Evolutionary conservation across 2,888 invertebrate genomes (phyloP).

Genomic region (Ramazzottius varieornatus): DNA sequence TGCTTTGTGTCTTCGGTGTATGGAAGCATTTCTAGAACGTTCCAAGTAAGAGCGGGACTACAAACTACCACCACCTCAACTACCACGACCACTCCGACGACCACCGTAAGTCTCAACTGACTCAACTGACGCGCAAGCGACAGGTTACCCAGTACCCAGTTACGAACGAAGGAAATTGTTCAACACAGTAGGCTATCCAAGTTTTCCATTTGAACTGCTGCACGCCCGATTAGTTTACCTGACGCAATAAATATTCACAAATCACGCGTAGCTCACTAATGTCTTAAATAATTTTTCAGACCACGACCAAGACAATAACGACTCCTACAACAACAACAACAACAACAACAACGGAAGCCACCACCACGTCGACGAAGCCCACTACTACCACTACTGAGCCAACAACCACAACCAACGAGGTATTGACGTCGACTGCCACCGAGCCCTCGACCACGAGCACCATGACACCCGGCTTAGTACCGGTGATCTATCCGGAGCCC

Average conservation of each 20-base stretch:
- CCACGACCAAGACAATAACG: not conserved
- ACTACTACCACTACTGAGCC: slow-evolving; percentile 5
- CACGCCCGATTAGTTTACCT: no score
- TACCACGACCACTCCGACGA: slow-evolving; percentile 7
- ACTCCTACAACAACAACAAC: not conserved
- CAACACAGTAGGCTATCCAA: no score
- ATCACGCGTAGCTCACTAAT: no score
- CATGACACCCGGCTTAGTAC: not conserved
- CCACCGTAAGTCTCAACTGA: not conserved
- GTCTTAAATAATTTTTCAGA: no score
- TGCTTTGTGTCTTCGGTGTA: slow-evolving; percentile 57
- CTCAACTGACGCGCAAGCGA: no score
- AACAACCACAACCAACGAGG: slow-evolving; percentile 1
- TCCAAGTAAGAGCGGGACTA: not conserved
- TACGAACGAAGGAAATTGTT: no score
- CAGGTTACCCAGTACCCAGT: no score
- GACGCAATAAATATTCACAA: no score
- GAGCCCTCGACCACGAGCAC: not conserved
- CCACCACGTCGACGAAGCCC: slow-evolving; percentile 4
- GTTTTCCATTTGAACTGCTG: no score
- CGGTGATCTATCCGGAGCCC: no score
- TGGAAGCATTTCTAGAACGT: slow-evolving; percentile 22
- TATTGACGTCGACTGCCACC: not conserved
- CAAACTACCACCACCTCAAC: not conserved
- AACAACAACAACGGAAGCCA: not conserved